Base-by-base conservation (phyloP, 2,797 vertebrate genomes). In the Arnoldichthys spilopterus region DNA sequence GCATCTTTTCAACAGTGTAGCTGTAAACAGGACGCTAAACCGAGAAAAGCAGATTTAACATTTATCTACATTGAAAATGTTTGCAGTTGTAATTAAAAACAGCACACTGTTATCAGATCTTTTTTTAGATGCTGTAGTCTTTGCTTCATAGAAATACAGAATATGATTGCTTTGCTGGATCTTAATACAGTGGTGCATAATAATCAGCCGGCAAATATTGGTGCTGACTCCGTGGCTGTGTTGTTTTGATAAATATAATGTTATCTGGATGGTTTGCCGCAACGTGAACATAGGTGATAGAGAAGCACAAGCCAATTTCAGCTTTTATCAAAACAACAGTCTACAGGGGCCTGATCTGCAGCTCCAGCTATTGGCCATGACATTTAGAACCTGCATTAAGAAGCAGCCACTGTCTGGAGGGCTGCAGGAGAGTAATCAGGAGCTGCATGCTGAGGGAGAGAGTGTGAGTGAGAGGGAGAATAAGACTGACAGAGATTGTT, bases 381-480 rank as follows among this genome's bases (percentile, higher is more conserved):
- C 77, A 77, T 84, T 79, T 74, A 66, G 13, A 84, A 7, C 11
- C 16, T 12, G 16, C 34, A 43, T 67, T 58, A 77, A 58, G 53
- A 53, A 69, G 22, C 49, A 67, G 45, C n/a, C 15, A 24, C 3
- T 1, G 15, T 71, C 3, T 58, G 22, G 32, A 16, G 4, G 0
- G 26, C 24, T 58, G 43, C 3, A 8, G 34, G 24, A 67, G 37
- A 45, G 12, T 24, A 37, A 24, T 24, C 30, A 34, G 26, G 24
- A 15, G 30, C 15, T 62, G 30, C 16, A 32, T 13, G 1, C 12
- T 16, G 24, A 26, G 58, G 28, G 6, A 16, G 28, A 12, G 6
- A 30, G 32, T 37, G 26, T 1, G 6, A 3, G 12, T 18, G 34
- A 64, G 20, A 40, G 62, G 30, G 16, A 1, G 12, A 16, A 59